These are phyloP conservation scores for Dasyprocta punctata DNA, from an alignment of 2,113 vertebrate species.

Conservation along the genomic window DNA sequence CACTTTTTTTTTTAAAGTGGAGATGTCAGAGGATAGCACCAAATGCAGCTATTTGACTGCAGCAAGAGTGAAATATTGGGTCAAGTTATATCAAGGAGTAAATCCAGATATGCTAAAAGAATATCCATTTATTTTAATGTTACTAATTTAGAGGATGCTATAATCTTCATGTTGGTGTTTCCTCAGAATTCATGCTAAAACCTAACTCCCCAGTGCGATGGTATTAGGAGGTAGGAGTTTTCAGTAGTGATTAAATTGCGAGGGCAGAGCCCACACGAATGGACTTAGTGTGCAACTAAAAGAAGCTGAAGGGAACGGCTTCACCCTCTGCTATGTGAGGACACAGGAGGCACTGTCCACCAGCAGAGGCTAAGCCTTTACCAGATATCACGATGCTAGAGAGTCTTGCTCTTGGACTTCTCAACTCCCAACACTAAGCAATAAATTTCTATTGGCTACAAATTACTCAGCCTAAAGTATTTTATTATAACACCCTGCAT, in stretches of 20 bases:
- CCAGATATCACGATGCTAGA: not conserved
- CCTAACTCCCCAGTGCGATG: not conserved
- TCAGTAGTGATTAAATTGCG: not conserved
- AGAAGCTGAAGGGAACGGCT: not conserved
- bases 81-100: not conserved
- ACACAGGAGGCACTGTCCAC: not conserved
- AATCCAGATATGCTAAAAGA: not conserved
- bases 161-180: not conserved
- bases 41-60: not conserved
- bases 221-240: not conserved
- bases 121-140: not conserved
- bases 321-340: not conserved
- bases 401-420: not conserved
- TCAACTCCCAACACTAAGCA: not conserved
- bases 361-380: not conserved
- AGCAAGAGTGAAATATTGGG: not conserved
- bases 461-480: not conserved
- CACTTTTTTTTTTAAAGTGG: not conserved
- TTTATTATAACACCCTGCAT: not conserved
- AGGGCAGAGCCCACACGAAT: not conserved
- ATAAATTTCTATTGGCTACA: not conserved
- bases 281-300: not conserved
- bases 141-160: not conserved
- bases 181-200: not conserved
- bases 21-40: not conserved